Conservation (phyloP, 2,113 vertebrate species). For the Trochalopteron elliotii region DNA sequence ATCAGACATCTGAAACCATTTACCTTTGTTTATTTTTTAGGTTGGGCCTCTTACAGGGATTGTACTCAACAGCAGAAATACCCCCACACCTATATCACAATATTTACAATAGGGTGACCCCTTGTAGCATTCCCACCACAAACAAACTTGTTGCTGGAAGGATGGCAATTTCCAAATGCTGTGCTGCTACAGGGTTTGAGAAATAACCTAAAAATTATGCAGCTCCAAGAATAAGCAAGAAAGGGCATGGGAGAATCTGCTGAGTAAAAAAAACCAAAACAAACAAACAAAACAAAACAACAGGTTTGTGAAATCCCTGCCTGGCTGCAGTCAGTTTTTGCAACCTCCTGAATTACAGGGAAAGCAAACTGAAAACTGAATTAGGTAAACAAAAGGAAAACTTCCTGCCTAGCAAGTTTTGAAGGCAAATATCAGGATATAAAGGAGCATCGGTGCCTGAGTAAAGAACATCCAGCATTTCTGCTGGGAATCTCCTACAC, state of each 20-base stretch:
- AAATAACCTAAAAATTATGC: neutral
- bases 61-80: neutral
- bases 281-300: neutral
- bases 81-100: neutral
- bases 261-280: neutral
- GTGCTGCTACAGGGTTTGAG: neutral
- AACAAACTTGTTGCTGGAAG: neutral
- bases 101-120: neutral
- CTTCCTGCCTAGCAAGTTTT: slow-evolving; percentile 26
- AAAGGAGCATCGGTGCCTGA: neutral
- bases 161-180: neutral
- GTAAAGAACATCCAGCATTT: neutral
- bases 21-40: slow-evolving; percentile 50
- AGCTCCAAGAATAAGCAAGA: neutral
- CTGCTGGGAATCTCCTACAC: neutral
- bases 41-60: neutral
- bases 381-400: neutral
- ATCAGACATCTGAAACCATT: slow-evolving; percentile 37
- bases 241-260: neutral
- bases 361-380: slow-evolving; percentile 27
- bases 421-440: neutral
- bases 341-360: neutral
- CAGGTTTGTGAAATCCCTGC: neutral
- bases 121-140: rapidly evolving
- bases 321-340: neutral